These are phyloP conservation scores for Collichthys lucidus DNA, from an alignment of 2,113 vertebrate genomes.

Conservation along the genomic window DNA sequence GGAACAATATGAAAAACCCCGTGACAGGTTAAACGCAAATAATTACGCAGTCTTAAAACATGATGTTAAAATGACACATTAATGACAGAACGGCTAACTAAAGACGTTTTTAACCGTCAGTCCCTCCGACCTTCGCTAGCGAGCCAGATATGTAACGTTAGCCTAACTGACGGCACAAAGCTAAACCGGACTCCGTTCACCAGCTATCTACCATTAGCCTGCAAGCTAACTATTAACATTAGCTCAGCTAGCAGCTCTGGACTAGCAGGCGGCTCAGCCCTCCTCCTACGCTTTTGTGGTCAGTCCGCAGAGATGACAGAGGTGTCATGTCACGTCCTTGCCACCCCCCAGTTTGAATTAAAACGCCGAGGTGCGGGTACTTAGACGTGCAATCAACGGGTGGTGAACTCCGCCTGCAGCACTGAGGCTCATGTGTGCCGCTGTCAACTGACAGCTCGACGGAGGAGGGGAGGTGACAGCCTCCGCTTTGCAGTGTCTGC, in stretches of 20 bases:
- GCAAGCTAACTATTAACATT: slow-evolving; percentile 47
- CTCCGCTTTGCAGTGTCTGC: slow-evolving; percentile 60
- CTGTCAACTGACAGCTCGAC: slow-evolving; percentile 79
- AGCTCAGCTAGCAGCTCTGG: slow-evolving; percentile 29
- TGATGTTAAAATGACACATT: slow-evolving; percentile 15
- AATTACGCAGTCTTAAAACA: background rate
- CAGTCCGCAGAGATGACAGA: slow-evolving; percentile 47
- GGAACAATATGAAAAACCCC: background rate
- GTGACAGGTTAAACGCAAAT: background rate
- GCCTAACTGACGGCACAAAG: slow-evolving; percentile 43
- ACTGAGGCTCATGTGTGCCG: slow-evolving; percentile 63
- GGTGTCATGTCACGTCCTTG: slow-evolving; percentile 47
- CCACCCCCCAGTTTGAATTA: background rate
- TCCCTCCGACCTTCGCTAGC: slow-evolving; percentile 68
- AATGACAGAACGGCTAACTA: background rate
- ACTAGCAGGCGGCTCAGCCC: slow-evolving; percentile 38
- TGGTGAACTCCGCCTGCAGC: slow-evolving; percentile 50
- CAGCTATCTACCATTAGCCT: slow-evolving; percentile 57
- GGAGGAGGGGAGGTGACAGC: slow-evolving; percentile 75
- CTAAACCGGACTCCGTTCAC: slow-evolving; percentile 41
- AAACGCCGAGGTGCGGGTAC: slow-evolving; percentile 30
- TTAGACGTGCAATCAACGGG: slow-evolving; percentile 10
- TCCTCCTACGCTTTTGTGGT: slow-evolving; percentile 49
- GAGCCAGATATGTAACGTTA: slow-evolving; percentile 29
- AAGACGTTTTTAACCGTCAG: slow-evolving; percentile 10